These are phyloP conservation scores for Corydoras sp. DNA, from an alignment of 2,113 vertebrate species.

Conservation along the genomic window DNA sequence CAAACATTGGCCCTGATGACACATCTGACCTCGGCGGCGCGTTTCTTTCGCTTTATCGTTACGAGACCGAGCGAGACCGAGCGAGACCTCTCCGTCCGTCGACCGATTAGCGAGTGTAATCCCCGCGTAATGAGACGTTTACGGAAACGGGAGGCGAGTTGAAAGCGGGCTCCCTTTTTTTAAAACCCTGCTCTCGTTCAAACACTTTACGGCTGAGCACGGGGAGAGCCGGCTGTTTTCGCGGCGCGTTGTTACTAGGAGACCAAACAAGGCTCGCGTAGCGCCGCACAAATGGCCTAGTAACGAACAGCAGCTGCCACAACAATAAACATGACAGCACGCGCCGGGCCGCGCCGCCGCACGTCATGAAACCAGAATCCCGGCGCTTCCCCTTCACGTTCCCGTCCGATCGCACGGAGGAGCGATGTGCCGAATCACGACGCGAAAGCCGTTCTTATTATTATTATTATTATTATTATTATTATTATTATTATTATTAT, in stretches of 20 bases:
- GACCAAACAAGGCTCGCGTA: slow-evolving; percentile 39
- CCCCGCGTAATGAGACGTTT: slow-evolving; percentile 1
- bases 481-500: too few species aligned
- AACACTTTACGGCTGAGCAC: slow-evolving; percentile 20
- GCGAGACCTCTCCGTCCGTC: slow-evolving; percentile 8
- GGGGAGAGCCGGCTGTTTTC: slow-evolving; percentile 35
- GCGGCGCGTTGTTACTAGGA: slow-evolving; percentile 40
- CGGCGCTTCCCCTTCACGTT: slow-evolving; percentile 16
- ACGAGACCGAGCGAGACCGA: background rate
- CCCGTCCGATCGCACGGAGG: background rate
- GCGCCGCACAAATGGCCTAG: slow-evolving; percentile 38
- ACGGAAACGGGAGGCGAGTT: background rate
- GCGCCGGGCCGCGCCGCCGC: background rate
- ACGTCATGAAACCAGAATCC: slow-evolving; percentile 23
- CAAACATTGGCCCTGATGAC: slow-evolving; percentile 21
- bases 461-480: background rate
- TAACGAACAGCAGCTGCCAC: slow-evolving; percentile 44
- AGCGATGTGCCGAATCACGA: too few species aligned
- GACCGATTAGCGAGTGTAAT: background rate
- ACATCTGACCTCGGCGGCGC: slow-evolving; percentile 17
- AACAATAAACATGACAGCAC: slow-evolving; percentile 40
- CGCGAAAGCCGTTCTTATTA: too few species aligned
- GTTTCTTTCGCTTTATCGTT: background rate
- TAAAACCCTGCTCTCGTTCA: slow-evolving; percentile 11
- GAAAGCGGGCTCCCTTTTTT: background rate